Evolutionary conservation across 2,797 vertebrate species (phyloP), one percentile per base, ranked within the genome.

Genomic region (Mus minutoides): DNA sequence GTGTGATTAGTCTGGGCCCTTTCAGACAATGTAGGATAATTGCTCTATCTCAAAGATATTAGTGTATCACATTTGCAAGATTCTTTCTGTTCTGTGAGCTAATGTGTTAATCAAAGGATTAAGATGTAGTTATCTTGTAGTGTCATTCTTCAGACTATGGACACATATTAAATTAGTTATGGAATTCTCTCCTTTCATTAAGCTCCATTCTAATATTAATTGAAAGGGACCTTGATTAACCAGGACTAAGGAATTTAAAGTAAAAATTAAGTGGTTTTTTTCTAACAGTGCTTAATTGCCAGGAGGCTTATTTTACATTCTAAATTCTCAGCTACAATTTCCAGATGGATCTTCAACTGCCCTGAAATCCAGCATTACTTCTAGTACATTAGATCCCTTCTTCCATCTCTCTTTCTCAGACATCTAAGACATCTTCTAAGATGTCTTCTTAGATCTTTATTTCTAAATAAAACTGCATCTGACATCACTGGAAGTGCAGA

Each of bases 221-320:
- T 40, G 83, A 58, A 96, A 52, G 58, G 73, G 34, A 93, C 52
- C 26, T 79, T 31, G 13, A 77, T 67, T 76, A 88, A 85, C 14
- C 14, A 37, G 17, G 37, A 9, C 22, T 90, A 40, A 80, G 19
- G 12, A 90, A 92, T 73, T 93, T 3, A 71, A 96, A 93, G 22
- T 67, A 69, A 52, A 64, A 60, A 73, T 9, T 11, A 54, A 52
- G 19, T n/a, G 24, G 6, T 46, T 46, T 46, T 46, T 60, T 90
- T 49, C 94, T 88, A 69, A 73, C 12, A 37, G 22, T 76, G n/a
- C 46, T 69, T 31, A 78, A 88, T 22, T 67, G 40, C 24, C 43
- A 40, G 26, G 31, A 91, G 82, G 67, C 46, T 88, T 67, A 60
- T 62, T 92, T 88, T 69, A 71, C 75, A 83, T 77, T 84, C 76